phyloP scores from a whole-genome alignment of 2,888 invertebrate genomes.

The Lampropteryx suffumata region DNA sequence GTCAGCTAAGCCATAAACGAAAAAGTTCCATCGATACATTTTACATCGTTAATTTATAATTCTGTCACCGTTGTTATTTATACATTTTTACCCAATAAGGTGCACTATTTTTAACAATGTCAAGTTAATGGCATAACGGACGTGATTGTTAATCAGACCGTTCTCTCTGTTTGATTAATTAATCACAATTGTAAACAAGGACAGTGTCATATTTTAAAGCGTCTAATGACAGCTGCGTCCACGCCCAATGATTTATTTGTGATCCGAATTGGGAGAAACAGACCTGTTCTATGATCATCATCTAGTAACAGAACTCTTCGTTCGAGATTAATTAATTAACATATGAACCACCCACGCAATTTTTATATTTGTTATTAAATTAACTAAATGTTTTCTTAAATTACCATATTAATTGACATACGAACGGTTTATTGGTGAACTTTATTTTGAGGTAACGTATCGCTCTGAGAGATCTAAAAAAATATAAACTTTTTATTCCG shows the following conservation, averaged over 20 bases:
- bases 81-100: slow-evolving; percentile 31
- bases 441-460: background rate
- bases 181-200: slow-evolving; percentile 39
- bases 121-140: slow-evolving; percentile 34
- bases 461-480: background rate
- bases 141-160: slow-evolving; percentile 38
- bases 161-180: slow-evolving; percentile 40
- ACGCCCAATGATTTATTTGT: slow-evolving; percentile 39
- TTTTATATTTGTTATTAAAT: slow-evolving; percentile 6
- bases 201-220: slow-evolving; percentile 37
- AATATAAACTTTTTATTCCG: background rate
- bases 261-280: slow-evolving; percentile 17
- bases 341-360: slow-evolving; percentile 21
- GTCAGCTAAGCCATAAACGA: slow-evolving; percentile 19
- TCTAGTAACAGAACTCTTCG: slow-evolving; percentile 11
- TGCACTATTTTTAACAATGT: slow-evolving; percentile 34
- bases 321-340: slow-evolving; percentile 19
- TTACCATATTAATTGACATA: slow-evolving; percentile 20
- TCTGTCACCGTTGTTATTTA: slow-evolving; percentile 25
- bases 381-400: slow-evolving; percentile 16
- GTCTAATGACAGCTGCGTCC: slow-evolving; percentile 32
- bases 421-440: slow-evolving; percentile 1
- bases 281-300: slow-evolving; percentile 21
- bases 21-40: slow-evolving; percentile 23
- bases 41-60: slow-evolving; percentile 23